Conservation (phyloP, 2,113 vertebrate genomes). For the Pterocles orientalis region DNA sequence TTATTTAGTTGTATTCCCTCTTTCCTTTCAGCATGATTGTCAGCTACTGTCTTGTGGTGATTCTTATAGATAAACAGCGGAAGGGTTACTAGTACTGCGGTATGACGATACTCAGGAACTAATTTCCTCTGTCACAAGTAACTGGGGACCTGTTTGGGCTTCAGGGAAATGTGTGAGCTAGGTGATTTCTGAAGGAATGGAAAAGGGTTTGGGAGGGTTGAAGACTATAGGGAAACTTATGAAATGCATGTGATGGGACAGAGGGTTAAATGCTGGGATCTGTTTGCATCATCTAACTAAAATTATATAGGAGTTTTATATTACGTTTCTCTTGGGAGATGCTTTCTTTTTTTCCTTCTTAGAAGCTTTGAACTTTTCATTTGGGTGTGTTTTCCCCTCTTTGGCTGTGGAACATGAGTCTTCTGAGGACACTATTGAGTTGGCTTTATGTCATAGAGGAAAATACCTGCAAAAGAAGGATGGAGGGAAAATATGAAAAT, state of each 20-base stretch:
- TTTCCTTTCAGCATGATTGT: not conserved
- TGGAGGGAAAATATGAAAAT: not conserved
- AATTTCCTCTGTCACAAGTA: not conserved
- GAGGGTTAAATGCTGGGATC: not conserved
- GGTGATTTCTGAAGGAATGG: not conserved
- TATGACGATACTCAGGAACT: not conserved
- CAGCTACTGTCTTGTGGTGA: not conserved
- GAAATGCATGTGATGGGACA: not conserved
- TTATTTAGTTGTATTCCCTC: not conserved
- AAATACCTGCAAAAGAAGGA: not conserved
- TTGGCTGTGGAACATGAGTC: not conserved
- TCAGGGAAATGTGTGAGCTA: not conserved
- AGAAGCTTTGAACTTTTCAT: not conserved
- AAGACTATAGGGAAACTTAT: not conserved
- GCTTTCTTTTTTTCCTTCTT: not conserved
- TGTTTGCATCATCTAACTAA: not conserved
- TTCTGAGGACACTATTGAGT: not conserved
- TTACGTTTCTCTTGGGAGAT: not conserved
- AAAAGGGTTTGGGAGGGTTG: not conserved
- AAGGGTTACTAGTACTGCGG: not conserved
- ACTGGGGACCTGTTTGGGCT: not conserved
- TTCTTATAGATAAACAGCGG: not conserved
- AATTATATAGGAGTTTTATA: not conserved
- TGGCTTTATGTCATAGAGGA: not conserved
- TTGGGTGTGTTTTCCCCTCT: not conserved